Evolutionary conservation across 2,113 vertebrate species (phyloP).

Genomic region (Scartelaos histophorus): DNA sequence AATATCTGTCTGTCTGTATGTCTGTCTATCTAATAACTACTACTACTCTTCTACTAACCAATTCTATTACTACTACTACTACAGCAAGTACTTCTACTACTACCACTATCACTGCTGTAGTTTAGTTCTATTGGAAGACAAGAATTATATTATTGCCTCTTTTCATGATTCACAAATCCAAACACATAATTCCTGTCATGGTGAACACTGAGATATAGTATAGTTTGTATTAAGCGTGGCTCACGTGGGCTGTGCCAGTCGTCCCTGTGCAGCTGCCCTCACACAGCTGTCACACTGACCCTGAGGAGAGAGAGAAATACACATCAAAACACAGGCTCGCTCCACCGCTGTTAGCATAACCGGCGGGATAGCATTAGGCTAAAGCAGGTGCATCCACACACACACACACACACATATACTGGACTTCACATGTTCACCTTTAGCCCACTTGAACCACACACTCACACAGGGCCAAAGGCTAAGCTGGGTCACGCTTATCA

Average conservation of each 20-base stretch:
- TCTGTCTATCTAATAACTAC: no score
- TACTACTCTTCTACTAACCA: no score
- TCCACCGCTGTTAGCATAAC: constrained; percentile 55
- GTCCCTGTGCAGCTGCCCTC: constrained; percentile 49
- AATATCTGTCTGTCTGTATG: no score
- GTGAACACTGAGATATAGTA: constrained; percentile 3
- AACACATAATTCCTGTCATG: background rate
- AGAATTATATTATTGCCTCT: background rate
- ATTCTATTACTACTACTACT: no score
- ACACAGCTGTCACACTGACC: constrained; percentile 63
- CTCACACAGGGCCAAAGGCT: background rate
- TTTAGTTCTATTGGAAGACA: no score
- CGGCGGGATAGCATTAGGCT: constrained; percentile 41
- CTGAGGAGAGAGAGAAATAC: constrained; percentile 33
- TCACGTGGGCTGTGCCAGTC: constrained; percentile 25
- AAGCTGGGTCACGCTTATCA: background rate
- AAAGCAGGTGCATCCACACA: constrained; percentile 56
- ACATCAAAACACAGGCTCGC: constrained; percentile 56
- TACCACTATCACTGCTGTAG: no score
- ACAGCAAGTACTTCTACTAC: no score
- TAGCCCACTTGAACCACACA: constrained; percentile 29
- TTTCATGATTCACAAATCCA: background rate
- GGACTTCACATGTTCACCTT: constrained; percentile 26
- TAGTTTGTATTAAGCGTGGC: background rate
- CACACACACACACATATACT: constrained; percentile 43